Evolutionary conservation across 2,113 vertebrate genomes (phyloP).

Genomic region (Microtus oregoni): DNA sequence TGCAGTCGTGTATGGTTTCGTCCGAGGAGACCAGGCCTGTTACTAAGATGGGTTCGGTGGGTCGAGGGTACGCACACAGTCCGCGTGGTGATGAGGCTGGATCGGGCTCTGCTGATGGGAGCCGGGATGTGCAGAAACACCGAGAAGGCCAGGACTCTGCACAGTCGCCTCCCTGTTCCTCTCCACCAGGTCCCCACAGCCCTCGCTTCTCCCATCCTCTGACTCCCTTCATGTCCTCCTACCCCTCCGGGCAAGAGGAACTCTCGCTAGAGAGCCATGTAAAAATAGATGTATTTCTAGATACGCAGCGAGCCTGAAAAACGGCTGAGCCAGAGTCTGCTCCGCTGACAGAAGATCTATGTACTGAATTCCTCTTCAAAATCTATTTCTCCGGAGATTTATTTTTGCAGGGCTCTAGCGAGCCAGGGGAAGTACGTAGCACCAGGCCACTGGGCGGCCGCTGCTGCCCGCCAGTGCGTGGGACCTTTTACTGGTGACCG

Average conservation of each 20-base stretch:
- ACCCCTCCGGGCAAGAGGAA: background rate
- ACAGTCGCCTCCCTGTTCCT: background rate
- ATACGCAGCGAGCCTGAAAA: conserved; percentile 77
- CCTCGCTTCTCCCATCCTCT: background rate
- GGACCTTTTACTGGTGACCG: background rate
- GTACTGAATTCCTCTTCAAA: conserved; percentile 79
- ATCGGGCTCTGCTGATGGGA: background rate
- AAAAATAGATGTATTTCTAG: conserved; percentile 81
- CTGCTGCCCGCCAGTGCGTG: accelerated
- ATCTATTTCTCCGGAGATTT: conserved; percentile 75
- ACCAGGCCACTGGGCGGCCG: background rate
- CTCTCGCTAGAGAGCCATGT: conserved; percentile 57
- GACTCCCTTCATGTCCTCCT: background rate
- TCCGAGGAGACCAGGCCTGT: background rate
- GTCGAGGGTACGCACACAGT: accelerated
- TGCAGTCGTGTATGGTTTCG: background rate
- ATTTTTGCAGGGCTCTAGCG: conserved; percentile 46
- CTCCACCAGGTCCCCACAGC: accelerated
- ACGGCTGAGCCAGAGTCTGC: conserved; percentile 73
- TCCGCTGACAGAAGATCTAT: conserved; percentile 80
- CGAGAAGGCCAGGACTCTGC: background rate
- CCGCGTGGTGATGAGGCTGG: accelerated
- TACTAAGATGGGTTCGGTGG: background rate
- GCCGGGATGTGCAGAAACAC: background rate
- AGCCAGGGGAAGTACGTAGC: conserved; percentile 21